Evolutionary conservation across 2,888 invertebrate species (phyloP).

Genomic region (Camponotus fellah): DNA sequence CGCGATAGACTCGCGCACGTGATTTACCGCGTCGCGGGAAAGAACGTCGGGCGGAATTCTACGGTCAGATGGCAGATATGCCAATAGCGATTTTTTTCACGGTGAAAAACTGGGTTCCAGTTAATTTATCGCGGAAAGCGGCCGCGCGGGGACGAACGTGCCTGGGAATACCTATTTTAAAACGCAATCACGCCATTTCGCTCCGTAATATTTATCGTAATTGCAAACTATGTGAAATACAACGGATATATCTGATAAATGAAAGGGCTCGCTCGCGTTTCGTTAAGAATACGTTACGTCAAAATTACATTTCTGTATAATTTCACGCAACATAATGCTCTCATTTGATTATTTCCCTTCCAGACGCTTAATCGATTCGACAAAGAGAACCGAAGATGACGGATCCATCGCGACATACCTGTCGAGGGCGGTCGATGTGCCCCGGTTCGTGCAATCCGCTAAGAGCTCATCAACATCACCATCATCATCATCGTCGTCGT

Average conservation of each 20-base stretch:
- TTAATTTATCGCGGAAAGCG: conserved; percentile 22
- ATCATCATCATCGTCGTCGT: conserved; percentile 18
- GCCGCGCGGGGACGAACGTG: neutral
- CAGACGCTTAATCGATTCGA: conserved; percentile 4
- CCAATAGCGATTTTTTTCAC: conserved; percentile 44
- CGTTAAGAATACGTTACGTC: neutral
- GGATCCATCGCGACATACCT: conserved; percentile 30
- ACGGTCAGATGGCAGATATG: conserved; percentile 29
- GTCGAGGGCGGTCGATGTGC: conserved; percentile 69
- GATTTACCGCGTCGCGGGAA: conserved; percentile 34
- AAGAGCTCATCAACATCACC: conserved; percentile 22
- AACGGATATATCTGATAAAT: neutral
- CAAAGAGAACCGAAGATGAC: conserved; percentile 37
- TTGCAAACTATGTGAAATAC: neutral
- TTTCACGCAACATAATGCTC: neutral
- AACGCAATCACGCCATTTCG: conserved; percentile 37
- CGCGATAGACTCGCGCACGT: conserved; percentile 32
- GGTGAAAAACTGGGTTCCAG: conserved; percentile 1
- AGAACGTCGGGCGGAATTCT: conserved; percentile 22
- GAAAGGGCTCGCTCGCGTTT: neutral
- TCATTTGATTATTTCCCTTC: neutral
- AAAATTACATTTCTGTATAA: conserved; percentile 9
- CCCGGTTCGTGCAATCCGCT: conserved; percentile 77
- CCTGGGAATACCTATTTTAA: neutral
- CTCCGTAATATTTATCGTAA: conserved; percentile 26